phyloP scores from a whole-genome alignment of 2,888 invertebrate species.

The Lasioglossum villosulum region DNA sequence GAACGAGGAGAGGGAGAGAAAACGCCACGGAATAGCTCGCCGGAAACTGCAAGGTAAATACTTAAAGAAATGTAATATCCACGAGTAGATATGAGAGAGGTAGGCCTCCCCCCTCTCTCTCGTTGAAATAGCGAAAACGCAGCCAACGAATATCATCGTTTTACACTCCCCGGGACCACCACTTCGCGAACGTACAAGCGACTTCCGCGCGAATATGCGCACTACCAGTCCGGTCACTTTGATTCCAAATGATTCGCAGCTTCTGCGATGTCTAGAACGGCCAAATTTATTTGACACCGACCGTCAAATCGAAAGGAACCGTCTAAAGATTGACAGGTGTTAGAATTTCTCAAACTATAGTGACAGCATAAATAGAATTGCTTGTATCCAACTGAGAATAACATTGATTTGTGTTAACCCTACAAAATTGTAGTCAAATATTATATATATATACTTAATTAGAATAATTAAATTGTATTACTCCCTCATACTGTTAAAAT shows the following conservation, averaged over 20 bases:
- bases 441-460: too few species aligned
- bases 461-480: too few species aligned
- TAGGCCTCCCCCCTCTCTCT: background rate
- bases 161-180: conserved; percentile 4
- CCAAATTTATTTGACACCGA: conserved; percentile 28
- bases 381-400: too few species aligned
- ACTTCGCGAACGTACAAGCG: background rate
- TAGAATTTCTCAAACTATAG: too few species aligned
- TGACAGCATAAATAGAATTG: background rate
- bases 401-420: background rate
- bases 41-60: conserved; percentile 64
- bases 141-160: conserved; percentile 38
- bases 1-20: background rate
- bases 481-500: background rate
- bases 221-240: conserved; percentile 24
- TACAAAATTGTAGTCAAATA: too few species aligned
- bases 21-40: conserved; percentile 23
- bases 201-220: conserved; percentile 1
- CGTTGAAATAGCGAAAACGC: conserved; percentile 59
- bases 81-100: conserved; percentile 52
- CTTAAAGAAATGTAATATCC: conserved; percentile 68
- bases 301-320: too few species aligned
- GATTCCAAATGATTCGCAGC: conserved; percentile 18
- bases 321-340: too few species aligned
- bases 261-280: background rate